Evolutionary conservation across 1,140 invertebrate genomes (phyloP), one percentile per base, ranked within the genome.

Genomic region (Pentalonia nigronervosa): DNA sequence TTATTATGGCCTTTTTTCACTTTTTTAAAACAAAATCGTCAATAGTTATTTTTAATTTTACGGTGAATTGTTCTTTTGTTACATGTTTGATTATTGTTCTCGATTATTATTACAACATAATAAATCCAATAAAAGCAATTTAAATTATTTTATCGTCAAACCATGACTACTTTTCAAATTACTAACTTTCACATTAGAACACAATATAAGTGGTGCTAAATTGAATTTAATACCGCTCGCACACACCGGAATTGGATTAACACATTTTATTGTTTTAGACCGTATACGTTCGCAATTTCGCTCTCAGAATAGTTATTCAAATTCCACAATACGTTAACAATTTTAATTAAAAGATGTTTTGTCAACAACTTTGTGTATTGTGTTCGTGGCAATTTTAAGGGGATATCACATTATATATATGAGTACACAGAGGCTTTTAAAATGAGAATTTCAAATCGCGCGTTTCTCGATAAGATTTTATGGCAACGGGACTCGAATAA

Each of bases 181-280:
- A 76, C 60, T 67, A 67, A 67, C 60, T 76, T 76, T 76, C n/a
- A 76, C 60, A 76, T 76, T 76, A 76, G 60, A 76, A 76, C 60
- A 76, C 60, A 76, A 76, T 76, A 17, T 76, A 76, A 76, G 60
- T 76, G 60, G n/a, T 76, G 23, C 60, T 76, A 76, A 76, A 76
- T 76, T 76, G 14, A 76, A 76, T 76, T 76, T 76, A 76, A 76
- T 30, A 14, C 60, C n/a, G 60, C 0, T 11, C 60, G 60, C 60
- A 76, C 60, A 76, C 60, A 0, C 60, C 17, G 30, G 60, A n/a
- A 76, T 76, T 76, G n/a, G 30, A 76, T 76, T 76, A 76, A 34
- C n/a, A 76, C 60, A 76, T 30, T 76, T 76, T 76, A 76, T 76
- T 76, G 60, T 76, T 76, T 34, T 76, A 76, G n/a, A 76, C 60